phyloP scores from a whole-genome alignment of 2,888 invertebrate species.

The Eudiplozoon nipponicum region DNA sequence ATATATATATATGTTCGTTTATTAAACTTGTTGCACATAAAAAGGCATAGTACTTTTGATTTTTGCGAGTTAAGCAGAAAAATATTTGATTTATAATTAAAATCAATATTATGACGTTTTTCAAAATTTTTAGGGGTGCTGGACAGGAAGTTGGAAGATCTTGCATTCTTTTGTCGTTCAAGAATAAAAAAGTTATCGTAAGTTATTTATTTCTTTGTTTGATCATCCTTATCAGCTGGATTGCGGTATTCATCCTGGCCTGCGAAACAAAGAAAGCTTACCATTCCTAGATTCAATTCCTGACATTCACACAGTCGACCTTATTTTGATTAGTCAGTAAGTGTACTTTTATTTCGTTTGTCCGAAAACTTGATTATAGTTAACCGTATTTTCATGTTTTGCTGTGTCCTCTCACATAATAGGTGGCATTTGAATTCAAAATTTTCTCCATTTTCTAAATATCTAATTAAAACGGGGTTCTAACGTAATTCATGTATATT shows the following conservation, averaged over 20 bases:
- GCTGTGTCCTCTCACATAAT: too few species aligned
- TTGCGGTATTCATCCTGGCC: constrained; percentile 87
- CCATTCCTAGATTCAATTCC: constrained; percentile 80
- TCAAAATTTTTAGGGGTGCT: constrained; percentile 36
- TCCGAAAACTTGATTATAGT: not conserved
- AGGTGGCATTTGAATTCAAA: too few species aligned
- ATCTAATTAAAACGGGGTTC: too few species aligned
- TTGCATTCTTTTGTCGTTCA: constrained; percentile 85
- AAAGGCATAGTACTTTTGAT: too few species aligned
- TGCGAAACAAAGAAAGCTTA: constrained; percentile 66
- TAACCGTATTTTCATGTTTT: not conserved
- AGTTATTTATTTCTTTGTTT: constrained; percentile 28
- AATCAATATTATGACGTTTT: constrained; percentile 23
- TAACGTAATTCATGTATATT: too few species aligned
- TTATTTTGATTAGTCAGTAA: constrained; percentile 61
- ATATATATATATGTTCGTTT: too few species aligned
- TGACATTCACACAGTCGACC: constrained; percentile 60
- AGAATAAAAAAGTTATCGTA: constrained; percentile 85
- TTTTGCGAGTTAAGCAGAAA: too few species aligned
- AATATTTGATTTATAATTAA: too few species aligned
- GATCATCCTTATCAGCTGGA: constrained; percentile 36
- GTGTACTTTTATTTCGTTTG: too few species aligned
- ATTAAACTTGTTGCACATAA: too few species aligned
- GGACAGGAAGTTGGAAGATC: constrained; percentile 96
- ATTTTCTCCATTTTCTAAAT: too few species aligned